Evolutionary conservation across 1,140 invertebrate genomes (phyloP), one percentile per base, ranked within the genome.

Genomic region (Papilio xuthus): DNA sequence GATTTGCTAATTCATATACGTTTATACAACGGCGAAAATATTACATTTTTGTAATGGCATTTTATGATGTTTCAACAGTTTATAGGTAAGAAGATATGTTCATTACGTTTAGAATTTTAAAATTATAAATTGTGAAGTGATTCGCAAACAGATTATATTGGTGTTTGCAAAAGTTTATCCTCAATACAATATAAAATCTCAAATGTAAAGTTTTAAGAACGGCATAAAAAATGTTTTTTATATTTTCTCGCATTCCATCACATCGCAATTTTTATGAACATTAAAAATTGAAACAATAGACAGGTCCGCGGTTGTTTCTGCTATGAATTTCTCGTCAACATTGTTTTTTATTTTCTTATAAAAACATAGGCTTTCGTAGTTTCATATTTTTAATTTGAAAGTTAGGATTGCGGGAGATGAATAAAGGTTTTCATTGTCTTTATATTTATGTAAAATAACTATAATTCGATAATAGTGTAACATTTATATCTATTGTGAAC

Each of bases 191-290:
- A 53, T 20, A n/a, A 20, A 53, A 53, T n/a, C 4, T 53, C n/a
- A 18, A n/a, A 13, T 12, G 23, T 7, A 28, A 23, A 60, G 56
- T 60, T 56, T 56, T 32, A 67, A 67, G 20, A 23, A 26, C 56
- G 23, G 18, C 23, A 37, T 15, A 15, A 77, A n/a, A 77, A 26
- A 18, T 18, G 60, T 78, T 80, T 70, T 75, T 67, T 74, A 78
- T 42, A 50, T 15, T 47, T 10, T 42, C 20, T 26, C 37, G 72
- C 41, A 67, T 23, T 73, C 23, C 79, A 75, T 72, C 83, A 84
- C 82, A 84, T 85, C 83, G 80, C 81, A 78, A 78, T 83, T 82
- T 84, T 84, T 86, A 41, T 26, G 79, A 70, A 83, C 83, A 84
- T 81, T 78, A 84, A 82, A 82, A 67, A 28, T 37, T 50, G 53